Evolutionary conservation across 2,888 invertebrate species (phyloP), one percentile per base, ranked within the genome.

Genomic region (Adela reaumurella): DNA sequence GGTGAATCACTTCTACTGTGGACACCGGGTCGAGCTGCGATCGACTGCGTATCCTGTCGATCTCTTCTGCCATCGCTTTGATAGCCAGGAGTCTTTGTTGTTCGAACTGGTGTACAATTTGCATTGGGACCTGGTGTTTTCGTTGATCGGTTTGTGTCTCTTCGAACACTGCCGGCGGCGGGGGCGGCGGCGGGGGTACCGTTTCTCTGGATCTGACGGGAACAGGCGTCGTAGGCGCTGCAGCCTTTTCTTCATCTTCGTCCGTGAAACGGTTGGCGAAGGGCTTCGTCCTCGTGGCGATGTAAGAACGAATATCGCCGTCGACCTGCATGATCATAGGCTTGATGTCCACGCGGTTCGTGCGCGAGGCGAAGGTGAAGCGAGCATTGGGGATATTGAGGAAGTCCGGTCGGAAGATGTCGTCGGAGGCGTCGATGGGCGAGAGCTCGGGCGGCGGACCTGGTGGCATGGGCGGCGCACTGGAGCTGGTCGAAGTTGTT

Each of bases 321-420:
- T 64, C 61, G 54, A 62, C 61, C 47, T 57, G 54, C 52, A 67
- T 64, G 4, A 65, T 51, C 48, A 63, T 62, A 1, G 63, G 55
- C 3, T 60, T 60, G 50, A 66, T 62, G 43, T 63, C 60, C 10
- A 50, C 56, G 50, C 61, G 58, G 19, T 53, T 53, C 50, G 67
- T 65, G 50, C 66, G 58, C 44, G 62, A 67, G 50, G 60, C 63
- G 52, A 54, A 67, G 28, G 59, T 50, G 4, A 67, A 53, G 48
- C 58, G 62, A 4, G 60, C 52, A 29, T 60, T 55, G 2, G 59
- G 61, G 17, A 57, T 56, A 11, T 54, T 19, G n/a, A 41, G 11
- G 41, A 43, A 52, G 24, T 48, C 44, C 17, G 35, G 11, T 6
- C 46, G 43, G 48, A 43, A 51, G 19, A 49, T 42, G 19, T 49